Evolutionary conservation across 35 echinoderm and acorn worm genomes (phyloP).

Genomic region (Lytechinus pictus): DNA sequence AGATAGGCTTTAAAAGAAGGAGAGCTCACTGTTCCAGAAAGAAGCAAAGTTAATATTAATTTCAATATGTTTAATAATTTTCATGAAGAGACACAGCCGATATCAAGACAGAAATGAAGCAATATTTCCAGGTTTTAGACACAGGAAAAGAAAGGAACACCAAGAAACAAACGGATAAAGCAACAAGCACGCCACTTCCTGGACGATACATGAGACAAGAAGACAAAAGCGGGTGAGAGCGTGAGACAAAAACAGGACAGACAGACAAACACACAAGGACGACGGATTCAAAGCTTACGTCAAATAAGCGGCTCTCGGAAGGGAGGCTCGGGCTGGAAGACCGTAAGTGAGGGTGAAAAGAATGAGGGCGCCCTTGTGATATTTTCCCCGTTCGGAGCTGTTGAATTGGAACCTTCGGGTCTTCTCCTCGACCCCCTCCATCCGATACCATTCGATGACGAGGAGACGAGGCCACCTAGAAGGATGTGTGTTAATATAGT

Average conservation of each 20-base stretch:
- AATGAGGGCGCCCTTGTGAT: not conserved
- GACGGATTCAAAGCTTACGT: conserved; percentile 29
- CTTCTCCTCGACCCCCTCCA: not conserved
- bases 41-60: not conserved
- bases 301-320: conserved; percentile 9
- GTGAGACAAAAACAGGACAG: not conserved
- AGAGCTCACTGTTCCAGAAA: not conserved
- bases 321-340: conserved; percentile 7
- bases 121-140: not conserved
- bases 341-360: conserved; percentile 30
- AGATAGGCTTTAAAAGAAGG: not conserved
- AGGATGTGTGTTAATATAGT: not conserved
- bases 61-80: not conserved
- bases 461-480: not conserved
- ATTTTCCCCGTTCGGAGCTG: not conserved
- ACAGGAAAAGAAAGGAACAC: not conserved
- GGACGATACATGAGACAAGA: not conserved
- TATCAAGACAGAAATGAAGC: not conserved
- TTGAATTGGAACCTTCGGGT: not conserved
- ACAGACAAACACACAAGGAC: not conserved
- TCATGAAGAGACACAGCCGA: not conserved
- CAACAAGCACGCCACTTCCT: not conserved
- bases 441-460: conserved; percentile 36
- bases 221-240: not conserved
- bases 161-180: not conserved